Base-by-base conservation (phyloP, 2,888 invertebrate species). In the Laothoe populi region DNA sequence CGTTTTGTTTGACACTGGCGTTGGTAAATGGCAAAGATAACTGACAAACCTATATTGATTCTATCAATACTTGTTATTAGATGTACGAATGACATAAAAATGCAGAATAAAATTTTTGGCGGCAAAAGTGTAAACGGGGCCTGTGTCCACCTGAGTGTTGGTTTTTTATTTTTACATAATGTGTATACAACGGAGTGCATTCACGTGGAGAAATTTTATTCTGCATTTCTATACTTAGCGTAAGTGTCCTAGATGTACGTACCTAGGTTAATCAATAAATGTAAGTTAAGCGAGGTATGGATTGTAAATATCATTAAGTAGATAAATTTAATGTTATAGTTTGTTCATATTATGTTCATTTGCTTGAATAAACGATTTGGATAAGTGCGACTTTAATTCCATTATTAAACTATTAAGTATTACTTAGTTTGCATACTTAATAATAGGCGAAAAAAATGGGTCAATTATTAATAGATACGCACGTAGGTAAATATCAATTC, bases 311-410 rank as follows among this genome's bases (percentile, higher is more conserved):
- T 91, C 87, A 90, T 86, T 92, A 92, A 92, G 91, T 92, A 92
- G 92, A 86, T 92, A 92, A 92, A 91, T 92, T 92, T 91, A 90
- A 92, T 91, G 92, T 92, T 92, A 92, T 90, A 92, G 84, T 92
- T 92, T 92, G 92, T 92, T 92, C 92, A 88, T 90, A 90, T 88
- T 92, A 92, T 89, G 90, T 92, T 92, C 84, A 90, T 90, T 92
- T 92, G 92, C 92, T 92, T 92, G 88, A 92, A 91, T 92, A 92
- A 92, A 92, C 87, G 87, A 92, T 92, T 92, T 92, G 91, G 89
- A 92, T 91, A 90, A 88, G 65, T 75, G 80, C 68, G 83, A 67
- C 69, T 87, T 86, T 88, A 64, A 83, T 83, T 84, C 79, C 38
- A 24, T 35, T 31, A 16, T 5, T 31, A 19, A 35, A 10, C 13